A percentile compares a stretch with the other conserved stretches of the same genome.
Evolutionary conservation across 2,888 invertebrate species (phyloP).

Genomic region (Drosophila neotestacea): DNA sequence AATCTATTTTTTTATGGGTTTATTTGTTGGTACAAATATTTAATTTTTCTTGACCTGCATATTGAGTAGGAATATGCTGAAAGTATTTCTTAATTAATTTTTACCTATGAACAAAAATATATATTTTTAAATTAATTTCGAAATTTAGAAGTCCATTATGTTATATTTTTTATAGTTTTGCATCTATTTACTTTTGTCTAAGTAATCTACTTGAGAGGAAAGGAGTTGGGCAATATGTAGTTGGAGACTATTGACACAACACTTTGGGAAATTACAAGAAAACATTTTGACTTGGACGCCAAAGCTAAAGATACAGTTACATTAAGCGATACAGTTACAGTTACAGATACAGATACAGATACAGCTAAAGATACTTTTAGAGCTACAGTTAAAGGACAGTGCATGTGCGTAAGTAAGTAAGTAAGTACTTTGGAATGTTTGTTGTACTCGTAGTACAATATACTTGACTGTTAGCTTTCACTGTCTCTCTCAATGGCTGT

Average conservation of each 20-base stretch:
- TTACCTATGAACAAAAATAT: background rate
- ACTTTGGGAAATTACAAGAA: conserved; percentile 81
- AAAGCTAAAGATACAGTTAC: conserved; percentile 22
- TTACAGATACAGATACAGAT: conserved; percentile 8
- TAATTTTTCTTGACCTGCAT: no score
- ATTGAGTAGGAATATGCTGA: no score
- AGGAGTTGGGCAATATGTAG: conserved; percentile 22
- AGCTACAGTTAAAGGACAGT: conserved; percentile 22
- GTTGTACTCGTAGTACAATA: conserved; percentile 17
- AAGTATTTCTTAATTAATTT: background rate
- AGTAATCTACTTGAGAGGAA: conserved; percentile 9
- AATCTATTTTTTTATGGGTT: no score
- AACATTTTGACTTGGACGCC: conserved; percentile 64
- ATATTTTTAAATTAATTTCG: background rate
- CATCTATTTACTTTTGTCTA: conserved; percentile 6
- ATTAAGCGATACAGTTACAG: background rate
- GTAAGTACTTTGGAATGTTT: conserved; percentile 20
- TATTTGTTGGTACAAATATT: no score
- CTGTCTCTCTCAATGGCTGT: conserved; percentile 7
- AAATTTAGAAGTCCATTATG: background rate
- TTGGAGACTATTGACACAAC: conserved; percentile 74
- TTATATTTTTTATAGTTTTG: conserved; percentile 3
- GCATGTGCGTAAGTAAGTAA: conserved; percentile 14
- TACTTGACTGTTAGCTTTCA: conserved; percentile 32
- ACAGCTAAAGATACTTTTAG: conserved; percentile 20